These are phyloP conservation scores for Sarcophaga caerulescens DNA, from an alignment of 2,888 invertebrate genomes.

Conservation along the genomic window DNA sequence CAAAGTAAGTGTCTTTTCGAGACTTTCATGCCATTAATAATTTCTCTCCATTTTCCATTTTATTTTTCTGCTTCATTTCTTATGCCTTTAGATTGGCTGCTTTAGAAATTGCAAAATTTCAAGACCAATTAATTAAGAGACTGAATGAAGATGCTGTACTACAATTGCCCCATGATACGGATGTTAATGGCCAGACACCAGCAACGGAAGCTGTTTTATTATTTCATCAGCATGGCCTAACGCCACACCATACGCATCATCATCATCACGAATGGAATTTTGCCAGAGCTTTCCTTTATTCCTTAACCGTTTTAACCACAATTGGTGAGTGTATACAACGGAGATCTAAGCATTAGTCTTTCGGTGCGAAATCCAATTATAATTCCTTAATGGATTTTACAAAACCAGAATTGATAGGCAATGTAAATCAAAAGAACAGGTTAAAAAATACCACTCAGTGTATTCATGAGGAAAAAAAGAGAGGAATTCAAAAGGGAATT, in stretches of 20 bases:
- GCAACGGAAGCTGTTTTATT: conserved; percentile 81
- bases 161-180: conserved; percentile 83
- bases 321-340: conserved; percentile 85
- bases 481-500: not conserved
- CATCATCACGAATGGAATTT: conserved; percentile 88
- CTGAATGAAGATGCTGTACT: conserved; percentile 90
- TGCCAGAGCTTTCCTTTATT: conserved; percentile 95
- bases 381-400: conserved; percentile 35
- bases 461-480: not conserved
- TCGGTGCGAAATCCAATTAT: conserved; percentile 51
- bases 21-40: not conserved
- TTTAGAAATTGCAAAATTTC: conserved; percentile 85
- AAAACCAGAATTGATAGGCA: conserved; percentile 29
- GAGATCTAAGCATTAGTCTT: not conserved
- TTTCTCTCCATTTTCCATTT: not conserved
- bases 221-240: conserved; percentile 76
- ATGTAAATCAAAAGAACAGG: not conserved
- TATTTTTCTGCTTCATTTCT: conserved; percentile 1
- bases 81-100: conserved; percentile 78
- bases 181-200: conserved; percentile 79
- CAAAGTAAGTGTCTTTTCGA: conserved; percentile 84
- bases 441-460: not conserved
- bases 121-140: conserved; percentile 90
- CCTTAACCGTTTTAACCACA: conserved; percentile 95
- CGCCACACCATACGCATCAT: conserved; percentile 82